Base-by-base conservation (phyloP, 2,797 vertebrate genomes). In the Acipenser transmontanus region DNA sequence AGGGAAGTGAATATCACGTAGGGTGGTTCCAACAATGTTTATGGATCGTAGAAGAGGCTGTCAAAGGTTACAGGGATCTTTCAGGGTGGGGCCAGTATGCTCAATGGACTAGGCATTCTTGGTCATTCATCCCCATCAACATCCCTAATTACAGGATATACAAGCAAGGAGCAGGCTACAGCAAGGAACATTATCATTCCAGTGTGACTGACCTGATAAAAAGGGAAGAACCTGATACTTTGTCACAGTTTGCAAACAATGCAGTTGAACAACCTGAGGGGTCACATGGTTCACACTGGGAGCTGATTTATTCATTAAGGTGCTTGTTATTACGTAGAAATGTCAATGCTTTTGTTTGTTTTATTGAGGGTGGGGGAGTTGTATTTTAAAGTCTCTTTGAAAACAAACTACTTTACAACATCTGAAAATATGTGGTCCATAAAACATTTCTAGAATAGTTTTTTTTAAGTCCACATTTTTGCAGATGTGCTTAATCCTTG, bases 241-340 rank as follows among this genome's bases (percentile, higher is more conserved):
- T 75, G 74, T 81, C 84, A 86, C 75, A 88, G 88, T 92, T 91
- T 92, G 86, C 84, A 94, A 93, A 93, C 87, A 91, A 75, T 75
- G 79, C 69, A 74, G 69, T 64, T 75, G 76, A 79, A 83, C 74
- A 78, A 88, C 81, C 81, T 83, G 73, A 87, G 68, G 76, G 84
- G 85, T 91, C 84, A 87, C 66, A 57, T 81, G 71, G 64, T 69
- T 54, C 70, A 73, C 78, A 76, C 69, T 59, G 68, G 64, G 65
- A 72, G 66, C 71, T 70, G 64, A 8, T 63, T 65, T 73, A 62
- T 74, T 67, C 77, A 70, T 56, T 59, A 50, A n/a, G 56, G 17
- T 49, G 3, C 14, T n/a, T 13, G 14, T 57, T 57, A 13, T 57
- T n/a, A 57, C 5, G 50, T 8, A 12, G 50, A 52, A 12, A 34